Conservation (phyloP, 2,888 invertebrate species). For the Asteroscopus sphinx region DNA sequence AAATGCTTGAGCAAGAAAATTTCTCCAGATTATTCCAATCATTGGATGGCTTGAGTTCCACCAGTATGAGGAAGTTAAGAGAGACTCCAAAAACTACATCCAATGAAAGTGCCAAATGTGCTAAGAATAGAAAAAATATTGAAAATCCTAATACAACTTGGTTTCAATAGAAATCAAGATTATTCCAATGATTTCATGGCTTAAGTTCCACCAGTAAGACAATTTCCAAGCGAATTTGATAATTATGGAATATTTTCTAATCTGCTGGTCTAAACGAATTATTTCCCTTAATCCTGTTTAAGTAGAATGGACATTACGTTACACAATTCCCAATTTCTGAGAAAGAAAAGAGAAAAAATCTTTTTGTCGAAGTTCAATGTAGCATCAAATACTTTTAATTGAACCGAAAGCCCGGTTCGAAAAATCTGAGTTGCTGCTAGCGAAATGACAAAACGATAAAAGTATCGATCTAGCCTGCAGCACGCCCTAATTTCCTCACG, state of each 20-base stretch:
- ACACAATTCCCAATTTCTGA: background rate
- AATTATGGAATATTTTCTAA: too few relatives aligned
- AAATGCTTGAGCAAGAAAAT: too few relatives aligned
- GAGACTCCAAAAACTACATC: too few relatives aligned
- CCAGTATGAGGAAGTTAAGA: background rate
- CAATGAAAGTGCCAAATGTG: too few relatives aligned
- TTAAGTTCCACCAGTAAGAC: background rate
- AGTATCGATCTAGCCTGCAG: slow-evolving; percentile 32
- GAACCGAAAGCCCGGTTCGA: background rate
- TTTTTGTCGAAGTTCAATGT: background rate
- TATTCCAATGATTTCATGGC: background rate
- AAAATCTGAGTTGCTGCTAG: slow-evolving; percentile 17
- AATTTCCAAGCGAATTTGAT: background rate
- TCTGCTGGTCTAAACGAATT: too few relatives aligned
- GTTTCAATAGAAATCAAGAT: background rate
- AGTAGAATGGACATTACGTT: background rate
- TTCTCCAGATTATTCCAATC: too few relatives aligned
- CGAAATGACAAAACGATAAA: slow-evolving; percentile 13
- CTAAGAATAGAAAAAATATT: too few relatives aligned
- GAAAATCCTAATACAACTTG: too few relatives aligned
- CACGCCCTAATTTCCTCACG: slow-evolving; percentile 22
- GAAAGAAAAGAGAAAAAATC: background rate
- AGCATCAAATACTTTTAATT: background rate
- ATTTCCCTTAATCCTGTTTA: background rate
- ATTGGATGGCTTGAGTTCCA: too few relatives aligned